Evolutionary conservation across 2,797 vertebrate genomes (phyloP).

Genomic region (Anableps anableps): DNA sequence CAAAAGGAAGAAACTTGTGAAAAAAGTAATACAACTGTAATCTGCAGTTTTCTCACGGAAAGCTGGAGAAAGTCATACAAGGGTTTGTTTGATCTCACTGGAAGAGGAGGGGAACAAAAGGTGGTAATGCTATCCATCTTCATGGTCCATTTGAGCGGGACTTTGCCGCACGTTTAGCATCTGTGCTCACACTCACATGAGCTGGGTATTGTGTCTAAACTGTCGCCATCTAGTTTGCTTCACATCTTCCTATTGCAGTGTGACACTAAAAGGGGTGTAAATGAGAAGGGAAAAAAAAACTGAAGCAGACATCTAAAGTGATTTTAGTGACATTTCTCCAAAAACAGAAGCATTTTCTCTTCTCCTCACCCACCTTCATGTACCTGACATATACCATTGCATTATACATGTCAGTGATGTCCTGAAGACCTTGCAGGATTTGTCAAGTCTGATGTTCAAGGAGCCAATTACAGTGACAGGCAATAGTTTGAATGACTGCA

Average conservation of each 20-base stretch:
- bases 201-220: slow-evolving; percentile 47
- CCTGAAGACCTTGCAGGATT: slow-evolving; percentile 49
- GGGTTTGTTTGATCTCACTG: slow-evolving; percentile 67
- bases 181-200: slow-evolving; percentile 65
- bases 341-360: slow-evolving; percentile 10
- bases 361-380: slow-evolving; percentile 19
- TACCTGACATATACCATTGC: slow-evolving; percentile 12
- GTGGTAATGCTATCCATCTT: slow-evolving; percentile 71
- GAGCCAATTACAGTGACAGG: slow-evolving; percentile 75
- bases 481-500: slow-evolving; percentile 47
- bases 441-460: slow-evolving; percentile 66
- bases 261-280: slow-evolving; percentile 5
- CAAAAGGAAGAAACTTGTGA: neutral
- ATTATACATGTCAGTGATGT: slow-evolving; percentile 39
- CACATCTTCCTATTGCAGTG: slow-evolving; percentile 1
- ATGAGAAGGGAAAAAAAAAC: slow-evolving; percentile 6
- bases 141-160: slow-evolving; percentile 63
- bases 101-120: slow-evolving; percentile 76
- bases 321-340: slow-evolving; percentile 18
- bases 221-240: slow-evolving; percentile 3
- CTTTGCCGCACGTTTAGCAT: slow-evolving; percentile 65
- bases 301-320: slow-evolving; percentile 15
- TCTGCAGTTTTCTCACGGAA: slow-evolving; percentile 57
- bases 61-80: slow-evolving; percentile 54
- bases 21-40: neutral